Evolutionary conservation across 2,888 invertebrate species (phyloP), one percentile per base, ranked within the genome.

Genomic region (Noctua comes): DNA sequence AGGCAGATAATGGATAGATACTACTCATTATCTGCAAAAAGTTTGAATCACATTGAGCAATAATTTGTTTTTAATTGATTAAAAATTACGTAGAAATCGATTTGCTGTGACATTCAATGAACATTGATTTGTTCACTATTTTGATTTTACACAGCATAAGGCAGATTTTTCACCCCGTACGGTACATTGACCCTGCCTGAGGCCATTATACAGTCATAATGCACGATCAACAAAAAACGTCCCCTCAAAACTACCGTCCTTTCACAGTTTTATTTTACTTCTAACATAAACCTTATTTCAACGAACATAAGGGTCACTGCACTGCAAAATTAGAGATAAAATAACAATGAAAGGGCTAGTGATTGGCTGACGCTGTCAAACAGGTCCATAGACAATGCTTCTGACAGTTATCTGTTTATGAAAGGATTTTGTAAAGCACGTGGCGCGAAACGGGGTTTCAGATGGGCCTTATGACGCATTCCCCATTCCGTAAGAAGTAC

Each of bases 31-130:
- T 64, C 31, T 74, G 6, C 64, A 36, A 57, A 73, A 48, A 76
- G 8, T 46, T 77, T 31, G 16, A 40, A 73, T 73, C n/a, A 66
- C 21, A 69, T 73, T 59, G 18, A 8, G 18, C 21, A 68, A 64
- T 68, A 68, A 73, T 51, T 72, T 27, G 57, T 59, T 73, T 77
- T 70, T 70, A 80, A 80, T 76, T 70, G 46, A 48, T 62, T 13
- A 54, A 36, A 66, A 81, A 76, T 51, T 68, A 68, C 54, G 7
- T 46, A 31, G 40, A n/a, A 54, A n/a, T 40, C 40, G 24, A 70
- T 68, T 43, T 46, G 11, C 69, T 54, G 40, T 73, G 43, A 68
- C 62, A 54, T 78, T 79, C 62, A 54, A 54, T 51, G 24, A 74
- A 31, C 24, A 43, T 57, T 46, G 1, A 46, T 54, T 54, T 27